phyloP scores from a whole-genome alignment of 2,888 invertebrate genomes.

The Orchesellides sinensis region DNA sequence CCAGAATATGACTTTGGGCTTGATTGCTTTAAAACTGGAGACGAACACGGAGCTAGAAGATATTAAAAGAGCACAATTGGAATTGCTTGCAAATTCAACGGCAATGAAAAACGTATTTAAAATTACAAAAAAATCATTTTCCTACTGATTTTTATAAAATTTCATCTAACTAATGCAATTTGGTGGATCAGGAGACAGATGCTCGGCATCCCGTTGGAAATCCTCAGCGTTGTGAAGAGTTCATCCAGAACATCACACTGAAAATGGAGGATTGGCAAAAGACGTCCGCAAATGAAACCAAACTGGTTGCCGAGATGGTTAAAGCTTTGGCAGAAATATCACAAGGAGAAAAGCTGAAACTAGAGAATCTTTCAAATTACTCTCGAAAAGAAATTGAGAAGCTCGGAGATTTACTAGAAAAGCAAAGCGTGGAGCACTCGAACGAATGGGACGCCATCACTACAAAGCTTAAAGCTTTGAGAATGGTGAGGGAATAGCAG shows the following conservation, averaged over 20 bases:
- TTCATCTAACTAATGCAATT: background rate
- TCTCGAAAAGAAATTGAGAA: conserved; percentile 50
- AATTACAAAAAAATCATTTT: background rate
- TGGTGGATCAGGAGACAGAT: conserved; percentile 9
- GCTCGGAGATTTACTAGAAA: conserved; percentile 59
- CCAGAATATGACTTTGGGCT: conserved; percentile 45
- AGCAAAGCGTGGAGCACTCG: conserved; percentile 46
- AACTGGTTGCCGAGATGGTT: conserved; percentile 67
- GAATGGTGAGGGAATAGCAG: conserved; percentile 17
- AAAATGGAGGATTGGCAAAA: conserved; percentile 64
- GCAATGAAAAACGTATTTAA: conserved; percentile 21
- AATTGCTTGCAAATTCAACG: conserved; percentile 40
- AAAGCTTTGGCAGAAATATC: conserved; percentile 69
- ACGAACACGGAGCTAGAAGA: conserved; percentile 39
- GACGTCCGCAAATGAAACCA: conserved; percentile 60
- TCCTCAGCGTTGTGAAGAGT: conserved; percentile 13
- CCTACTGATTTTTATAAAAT: background rate
- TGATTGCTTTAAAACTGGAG: conserved; percentile 44
- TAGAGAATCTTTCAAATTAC: conserved; percentile 62
- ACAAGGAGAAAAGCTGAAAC: conserved; percentile 62
- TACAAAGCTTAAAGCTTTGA: conserved; percentile 48
- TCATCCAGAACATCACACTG: conserved; percentile 43
- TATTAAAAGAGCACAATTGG: conserved; percentile 28
- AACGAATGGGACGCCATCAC: conserved; percentile 54
- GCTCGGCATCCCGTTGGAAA: conserved; percentile 14